Evolutionary conservation across 1,140 invertebrate species (phyloP), one percentile per base, ranked within the genome.

Genomic region (Lerema accius): DNA sequence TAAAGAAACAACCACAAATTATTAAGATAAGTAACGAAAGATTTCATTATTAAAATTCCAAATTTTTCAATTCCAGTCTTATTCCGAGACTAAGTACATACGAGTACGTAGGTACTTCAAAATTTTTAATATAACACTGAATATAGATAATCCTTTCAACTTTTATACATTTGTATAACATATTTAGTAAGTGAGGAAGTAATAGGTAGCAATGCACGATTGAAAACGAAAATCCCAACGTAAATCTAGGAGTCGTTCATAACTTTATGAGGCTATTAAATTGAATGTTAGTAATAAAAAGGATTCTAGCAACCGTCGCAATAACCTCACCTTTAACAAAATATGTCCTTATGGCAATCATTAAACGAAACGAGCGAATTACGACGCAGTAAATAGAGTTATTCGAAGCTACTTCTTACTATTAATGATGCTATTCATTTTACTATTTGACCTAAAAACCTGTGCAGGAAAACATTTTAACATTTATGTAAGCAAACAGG

Each of bases 381-480:
- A 58, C 28, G 42, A 19, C 55, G 55, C 55, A 46, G 55, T 58
- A 46, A 58, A 58, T 58, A 46, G 46, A 17, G 42, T 46, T 58
- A 35, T 45, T 58, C 0, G 15, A 35, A 37, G 17, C 40, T 35
- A n/a, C 32, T 46, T 16, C 43, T 46, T 37, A 16, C 39, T 56
- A 53, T 53, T 53, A 53, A 53, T 26, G 50, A 53, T 58, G 42
- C 4, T 19, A 32, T 35, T 35, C 4, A 15, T 58, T 32, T 45
- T 42, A 58, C 4, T 35, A 46, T 58, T 46, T 46, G 42, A 58
- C 55, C 42, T 35, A 16, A 58, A 58, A 58, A 46, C 55, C 6
- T n/a, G n/a, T n/a, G n/a, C n/a, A n/a, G n/a, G n/a, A n/a, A n/a
- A n/a, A n/a, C n/a, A n/a, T n/a, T n/a, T n/a, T n/a, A n/a, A n/a